Percentiles rank a stretch among this genome's conserved stretches.
These are phyloP conservation scores for Poeciliopsis retropinna DNA, from an alignment of 2,113 vertebrate species.

Conservation along the genomic window DNA sequence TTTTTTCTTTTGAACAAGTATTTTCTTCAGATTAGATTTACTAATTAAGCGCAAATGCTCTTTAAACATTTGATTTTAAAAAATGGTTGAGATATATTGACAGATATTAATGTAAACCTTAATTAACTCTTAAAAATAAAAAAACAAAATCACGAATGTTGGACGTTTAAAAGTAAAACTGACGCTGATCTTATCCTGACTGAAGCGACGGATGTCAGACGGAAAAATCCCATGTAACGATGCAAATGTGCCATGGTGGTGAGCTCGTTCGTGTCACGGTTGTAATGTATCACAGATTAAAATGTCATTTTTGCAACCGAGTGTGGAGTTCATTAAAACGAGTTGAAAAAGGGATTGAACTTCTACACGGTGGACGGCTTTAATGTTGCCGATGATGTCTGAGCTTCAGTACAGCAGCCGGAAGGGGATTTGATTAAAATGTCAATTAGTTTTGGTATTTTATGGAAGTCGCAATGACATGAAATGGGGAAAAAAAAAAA, in stretches of 20 bases:
- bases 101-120: neutral
- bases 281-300: constrained; percentile 5
- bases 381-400: constrained; percentile 7
- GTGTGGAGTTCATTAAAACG: constrained; percentile 20
- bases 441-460: constrained; percentile 6
- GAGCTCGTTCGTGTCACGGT: neutral
- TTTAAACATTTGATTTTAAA: neutral
- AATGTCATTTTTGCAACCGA: neutral
- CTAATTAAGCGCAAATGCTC: no score
- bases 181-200: neutral
- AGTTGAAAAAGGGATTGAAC: constrained; percentile 6
- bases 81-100: neutral
- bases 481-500: constrained; percentile 8
- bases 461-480: constrained; percentile 8
- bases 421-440: constrained; percentile 31
- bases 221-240: neutral
- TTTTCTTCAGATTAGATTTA: neutral
- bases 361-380: constrained; percentile 8
- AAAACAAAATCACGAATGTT: neutral
- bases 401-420: constrained; percentile 4
- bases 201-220: neutral
- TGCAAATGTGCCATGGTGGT: neutral
- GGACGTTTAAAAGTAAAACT: no score
- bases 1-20: neutral
- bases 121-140: no score